A percentile compares a stretch with the other conserved stretches of the same genome.
phyloP scores from a whole-genome alignment of 2,113 vertebrate species.

The Dunckerocampus dactyliophorus region DNA sequence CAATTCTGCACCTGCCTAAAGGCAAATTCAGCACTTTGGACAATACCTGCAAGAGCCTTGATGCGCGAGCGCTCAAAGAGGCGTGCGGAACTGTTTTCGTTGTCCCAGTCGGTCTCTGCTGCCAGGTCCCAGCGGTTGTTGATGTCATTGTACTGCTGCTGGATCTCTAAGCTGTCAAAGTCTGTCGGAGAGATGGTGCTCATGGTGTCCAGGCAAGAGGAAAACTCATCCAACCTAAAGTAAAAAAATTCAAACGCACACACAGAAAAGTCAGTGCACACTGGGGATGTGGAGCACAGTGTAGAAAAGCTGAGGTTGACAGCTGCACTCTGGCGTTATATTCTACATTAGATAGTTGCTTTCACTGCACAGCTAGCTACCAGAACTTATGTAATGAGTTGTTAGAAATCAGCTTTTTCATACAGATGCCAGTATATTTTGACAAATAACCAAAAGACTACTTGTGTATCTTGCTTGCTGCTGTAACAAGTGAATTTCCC shows the following conservation, averaged over 20 bases:
- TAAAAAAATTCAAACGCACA: constrained; percentile 14
- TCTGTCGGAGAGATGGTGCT: constrained; percentile 89
- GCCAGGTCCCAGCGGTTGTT: constrained; percentile 94
- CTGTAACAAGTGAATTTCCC: too few relatives aligned
- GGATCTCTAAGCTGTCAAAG: constrained; percentile 92
- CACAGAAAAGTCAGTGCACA: constrained; percentile 14
- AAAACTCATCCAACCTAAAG: constrained; percentile 67
- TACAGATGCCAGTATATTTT: not conserved
- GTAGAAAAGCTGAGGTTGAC: not conserved
- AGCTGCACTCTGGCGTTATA: constrained; percentile 26
- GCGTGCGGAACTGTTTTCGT: constrained; percentile 90
- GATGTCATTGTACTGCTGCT: constrained; percentile 93
- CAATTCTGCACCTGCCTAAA: not conserved
- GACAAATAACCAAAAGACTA: not conserved
- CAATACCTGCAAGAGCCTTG: constrained; percentile 87
- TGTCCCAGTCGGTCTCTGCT: constrained; percentile 88
- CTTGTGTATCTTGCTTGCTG: too few relatives aligned
- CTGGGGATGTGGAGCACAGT: not conserved
- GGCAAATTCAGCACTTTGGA: not conserved
- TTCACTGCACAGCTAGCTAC: constrained; percentile 36
- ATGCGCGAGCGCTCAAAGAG: constrained; percentile 91
- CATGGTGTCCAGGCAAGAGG: constrained; percentile 74
- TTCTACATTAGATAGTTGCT: constrained; percentile 39
- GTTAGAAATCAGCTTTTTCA: not conserved
- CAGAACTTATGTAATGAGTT: constrained; percentile 22